Base-by-base conservation (phyloP, 1,140 invertebrate genomes). In the Hyphantria cunea region DNA sequence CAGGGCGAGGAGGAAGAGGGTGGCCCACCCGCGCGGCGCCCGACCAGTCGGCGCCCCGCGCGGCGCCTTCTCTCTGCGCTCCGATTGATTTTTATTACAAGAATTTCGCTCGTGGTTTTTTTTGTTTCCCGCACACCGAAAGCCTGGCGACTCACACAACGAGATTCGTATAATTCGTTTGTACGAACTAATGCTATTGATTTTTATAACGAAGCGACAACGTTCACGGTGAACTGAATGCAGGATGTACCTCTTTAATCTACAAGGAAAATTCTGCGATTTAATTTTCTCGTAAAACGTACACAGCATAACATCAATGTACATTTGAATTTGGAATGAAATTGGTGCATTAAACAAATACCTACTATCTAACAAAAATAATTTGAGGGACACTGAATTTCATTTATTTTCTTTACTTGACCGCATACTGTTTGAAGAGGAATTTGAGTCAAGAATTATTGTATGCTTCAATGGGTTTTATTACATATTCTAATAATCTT, bases 31-130 rank as follows among this genome's bases (percentile, higher is more conserved):
- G 39, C 55, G 45, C 59, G 74, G 55, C 72, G 72, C 75, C 80
- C 82, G 82, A 74, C 80, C 75, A 71, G 81, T 74, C 79, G 81
- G 80, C 85, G 79, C 84, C 84, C 84, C 81, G 77, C 78, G 63
- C 77, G 84, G 81, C 82, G 82, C 84, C 82, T 85, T 84, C 82
- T 82, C 79, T 79, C 86, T 85, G 78, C 80, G 82, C 85, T 86
- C 79, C 89, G 90, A 91, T 91, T 91, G 90, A 91, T 91, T 91
- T 91, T 91, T 91, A 91, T 91, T 91, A 90, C 89, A 90, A 90
- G 87, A 89, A 90, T 89, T 86, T 86, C 89, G 83, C 80, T 87
- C 82, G 80, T 84, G 82, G 83, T 68, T 74, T 83, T 84, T 82
- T 89, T 88, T 87, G 80, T 87, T 86, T 85, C 78, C 76, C 87